Percentiles rank a stretch among this genome's conserved stretches.
Conservation (phyloP, 2,888 invertebrate genomes). For the Aphelenchoides bicaudatus region DNA sequence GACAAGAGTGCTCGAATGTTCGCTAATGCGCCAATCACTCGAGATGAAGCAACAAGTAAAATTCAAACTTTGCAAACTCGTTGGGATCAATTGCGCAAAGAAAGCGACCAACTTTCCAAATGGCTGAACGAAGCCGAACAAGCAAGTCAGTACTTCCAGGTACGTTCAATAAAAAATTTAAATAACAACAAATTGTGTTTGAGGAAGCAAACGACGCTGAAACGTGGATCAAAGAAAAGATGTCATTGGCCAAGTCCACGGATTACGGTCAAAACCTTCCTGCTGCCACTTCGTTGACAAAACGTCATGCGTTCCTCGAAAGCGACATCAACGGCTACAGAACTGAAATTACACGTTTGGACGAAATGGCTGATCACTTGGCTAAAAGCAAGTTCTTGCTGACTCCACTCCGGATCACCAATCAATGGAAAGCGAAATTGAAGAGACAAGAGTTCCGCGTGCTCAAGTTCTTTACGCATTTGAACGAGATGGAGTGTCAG, state of each 20-base stretch:
- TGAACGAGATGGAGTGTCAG: conserved; percentile 76
- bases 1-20: conserved; percentile 52
- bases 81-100: conserved; percentile 82
- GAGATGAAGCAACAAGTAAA: conserved; percentile 25
- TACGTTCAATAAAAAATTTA: no score
- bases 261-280: conserved; percentile 74
- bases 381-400: conserved; percentile 54
- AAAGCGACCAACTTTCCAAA: conserved; percentile 73
- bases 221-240: conserved; percentile 73
- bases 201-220: conserved; percentile 45
- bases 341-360: conserved; percentile 48
- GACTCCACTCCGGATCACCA: conserved; percentile 14
- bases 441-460: conserved; percentile 52
- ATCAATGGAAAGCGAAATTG: conserved; percentile 24
- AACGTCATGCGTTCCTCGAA: conserved; percentile 63
- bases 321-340: conserved; percentile 56
- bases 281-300: conserved; percentile 49
- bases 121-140: conserved; percentile 82
- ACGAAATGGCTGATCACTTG: conserved; percentile 61
- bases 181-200: no score
- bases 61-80: conserved; percentile 26
- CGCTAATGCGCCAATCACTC: conserved; percentile 31
- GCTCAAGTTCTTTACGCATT: conserved; percentile 74
- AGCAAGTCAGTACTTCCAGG: conserved; percentile 73
- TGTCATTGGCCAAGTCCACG: conserved; percentile 79